A percentile compares a stretch with the other conserved stretches of the same genome.
Evolutionary conservation across 2,888 invertebrate species (phyloP).

Genomic region (Corbicula japonica): DNA sequence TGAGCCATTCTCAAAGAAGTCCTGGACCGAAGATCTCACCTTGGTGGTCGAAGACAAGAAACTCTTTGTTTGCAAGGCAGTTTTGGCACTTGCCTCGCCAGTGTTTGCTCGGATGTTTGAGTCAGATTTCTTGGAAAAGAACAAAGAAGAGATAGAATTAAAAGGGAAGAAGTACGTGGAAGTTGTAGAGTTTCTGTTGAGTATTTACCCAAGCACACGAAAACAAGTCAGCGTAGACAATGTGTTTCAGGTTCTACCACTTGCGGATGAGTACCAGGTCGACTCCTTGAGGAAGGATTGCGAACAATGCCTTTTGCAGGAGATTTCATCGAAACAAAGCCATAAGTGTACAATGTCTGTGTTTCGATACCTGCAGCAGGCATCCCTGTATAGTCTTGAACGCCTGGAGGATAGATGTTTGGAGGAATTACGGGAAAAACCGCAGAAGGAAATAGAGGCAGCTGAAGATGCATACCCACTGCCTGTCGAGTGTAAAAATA

Average conservation of each 20-base stretch:
- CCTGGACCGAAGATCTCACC: conserved; percentile 26
- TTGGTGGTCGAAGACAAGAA: conserved; percentile 12
- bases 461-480: conserved; percentile 5
- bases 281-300: conserved; percentile 9
- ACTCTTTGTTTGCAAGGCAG: conserved; percentile 13
- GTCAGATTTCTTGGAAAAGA: conserved; percentile 12
- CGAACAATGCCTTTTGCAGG: conserved; percentile 15
- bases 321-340: neutral
- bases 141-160: conserved; percentile 19
- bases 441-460: conserved; percentile 7
- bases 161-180: conserved; percentile 16
- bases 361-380: conserved; percentile 11
- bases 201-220: conserved; percentile 22
- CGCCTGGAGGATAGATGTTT: conserved; percentile 13
- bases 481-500: conserved; percentile 12
- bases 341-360: neutral
- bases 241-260: conserved; percentile 13
- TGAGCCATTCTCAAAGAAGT: conserved; percentile 14
- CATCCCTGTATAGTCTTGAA: conserved; percentile 12
- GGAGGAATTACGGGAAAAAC: neutral
- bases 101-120: conserved; percentile 33
- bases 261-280: conserved; percentile 30
- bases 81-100: conserved; percentile 24
- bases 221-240: conserved; percentile 14
- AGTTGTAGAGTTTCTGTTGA: conserved; percentile 13